Evolutionary conservation across 2,797 vertebrate genomes (phyloP), one percentile per base, ranked within the genome.

Genomic region (Saguinus oedipus): DNA sequence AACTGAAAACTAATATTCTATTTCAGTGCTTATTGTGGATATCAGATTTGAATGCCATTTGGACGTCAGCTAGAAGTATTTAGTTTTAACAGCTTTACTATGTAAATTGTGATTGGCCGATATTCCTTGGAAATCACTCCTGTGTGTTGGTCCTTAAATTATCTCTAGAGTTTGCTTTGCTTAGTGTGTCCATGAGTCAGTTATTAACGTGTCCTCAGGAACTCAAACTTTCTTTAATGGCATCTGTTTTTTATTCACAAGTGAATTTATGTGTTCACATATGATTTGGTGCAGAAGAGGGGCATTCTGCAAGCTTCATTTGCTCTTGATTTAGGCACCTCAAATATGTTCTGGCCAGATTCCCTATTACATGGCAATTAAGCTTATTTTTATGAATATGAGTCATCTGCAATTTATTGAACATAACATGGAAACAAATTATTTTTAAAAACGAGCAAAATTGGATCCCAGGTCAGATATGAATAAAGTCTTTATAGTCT

Each of bases 341-440:
- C 97, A 97, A 97, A 97, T 97, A 39, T 80, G 81, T 84, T 94
- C 96, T 98, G 96, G 94, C 93, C 93, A 97, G 95, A 98, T 95
- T 88, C 75, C 50, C 57, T 97, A 93, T 96, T 97, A 96, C 30
- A 96, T 97, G 93, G 74, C 97, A 98, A 97, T 98, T 98, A 98
- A 98, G 94, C 75, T 95, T 55, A 96, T 98, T 98, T 95, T 98
- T 96, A 98, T 97, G 93, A 98, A 97, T 98, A 91, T 97, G 89
- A 98, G 88, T 97, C 39, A 96, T 98, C 96, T 97, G 48, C 84
- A 97, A 97, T 97, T 97, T 97, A 98, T 88, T 98, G 93, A 96
- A 94, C 78, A 96, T 42, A 95, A 93, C 72, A 96, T 1, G 4
- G 92, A 98, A 98, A 98, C 93, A 93, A 79, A 97, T 98, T 97